phyloP scores from a whole-genome alignment of 2,888 invertebrate genomes.

The Pristionchus exspectatus region DNA sequence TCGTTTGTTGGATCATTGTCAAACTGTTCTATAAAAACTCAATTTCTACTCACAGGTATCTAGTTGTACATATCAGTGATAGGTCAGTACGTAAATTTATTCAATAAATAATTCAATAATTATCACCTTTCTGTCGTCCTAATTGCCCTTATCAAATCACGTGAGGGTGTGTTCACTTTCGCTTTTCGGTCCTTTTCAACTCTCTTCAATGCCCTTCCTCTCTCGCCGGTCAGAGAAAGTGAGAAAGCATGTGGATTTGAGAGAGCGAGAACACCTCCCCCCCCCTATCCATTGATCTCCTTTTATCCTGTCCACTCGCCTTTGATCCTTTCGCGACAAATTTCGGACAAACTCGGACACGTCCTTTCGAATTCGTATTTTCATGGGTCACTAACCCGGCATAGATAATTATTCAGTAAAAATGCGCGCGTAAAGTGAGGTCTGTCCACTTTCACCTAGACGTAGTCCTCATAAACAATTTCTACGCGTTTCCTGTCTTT shows the following conservation, averaged over 20 bases:
- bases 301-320: neutral
- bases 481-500: too few species aligned
- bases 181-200: neutral
- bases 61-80: neutral
- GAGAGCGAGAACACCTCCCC: neutral
- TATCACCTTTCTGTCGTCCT: neutral
- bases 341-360: neutral
- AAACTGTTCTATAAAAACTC: too few species aligned
- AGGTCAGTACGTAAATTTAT: neutral
- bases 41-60: neutral
- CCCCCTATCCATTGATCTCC: neutral
- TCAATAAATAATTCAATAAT: neutral
- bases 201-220: neutral
- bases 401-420: neutral
- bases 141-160: constrained; percentile 30
- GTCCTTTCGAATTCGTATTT: constrained; percentile 4
- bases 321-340: constrained; percentile 9
- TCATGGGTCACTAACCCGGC: neutral
- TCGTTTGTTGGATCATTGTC: neutral
- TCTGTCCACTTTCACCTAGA: neutral
- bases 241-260: neutral
- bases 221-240: neutral
- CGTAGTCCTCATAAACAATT: too few species aligned
- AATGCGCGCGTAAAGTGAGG: neutral
- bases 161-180: constrained; percentile 5